Evolutionary conservation across 2,797 vertebrate genomes (phyloP).

Genomic region (Lagorchestes hirsutus): DNA sequence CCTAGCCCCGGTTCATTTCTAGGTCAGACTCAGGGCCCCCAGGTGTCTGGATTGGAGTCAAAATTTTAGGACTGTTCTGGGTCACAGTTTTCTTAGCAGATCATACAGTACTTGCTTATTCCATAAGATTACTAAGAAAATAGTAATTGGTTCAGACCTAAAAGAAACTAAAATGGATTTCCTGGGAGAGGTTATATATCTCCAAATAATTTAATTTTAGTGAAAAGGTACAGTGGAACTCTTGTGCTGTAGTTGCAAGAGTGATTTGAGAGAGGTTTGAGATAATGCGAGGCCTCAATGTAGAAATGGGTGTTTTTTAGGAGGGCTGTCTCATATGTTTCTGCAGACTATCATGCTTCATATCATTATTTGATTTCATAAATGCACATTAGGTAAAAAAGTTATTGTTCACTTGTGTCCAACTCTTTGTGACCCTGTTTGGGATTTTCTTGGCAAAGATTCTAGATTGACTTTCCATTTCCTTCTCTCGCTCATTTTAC

Average conservation of each 20-base stretch:
- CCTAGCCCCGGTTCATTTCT: background rate
- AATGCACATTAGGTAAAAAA: background rate
- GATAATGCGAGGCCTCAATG: background rate
- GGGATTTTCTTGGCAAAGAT: background rate
- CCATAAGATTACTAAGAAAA: background rate
- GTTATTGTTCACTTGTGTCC: background rate
- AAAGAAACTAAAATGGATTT: background rate
- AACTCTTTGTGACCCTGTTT: background rate
- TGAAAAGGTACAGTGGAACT: background rate
- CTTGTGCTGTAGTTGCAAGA: background rate
- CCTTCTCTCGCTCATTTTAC: background rate
- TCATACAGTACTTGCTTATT: background rate
- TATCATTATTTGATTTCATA: background rate
- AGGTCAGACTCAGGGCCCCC: rapidly evolving
- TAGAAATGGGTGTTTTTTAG: background rate
- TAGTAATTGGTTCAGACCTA: background rate
- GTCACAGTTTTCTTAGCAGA: background rate
- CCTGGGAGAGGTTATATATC: background rate
- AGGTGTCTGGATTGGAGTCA: background rate
- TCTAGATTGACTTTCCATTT: background rate
- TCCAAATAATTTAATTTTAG: background rate
- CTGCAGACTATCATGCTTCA: background rate
- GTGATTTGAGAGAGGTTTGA: background rate
- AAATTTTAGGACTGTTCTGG: background rate
- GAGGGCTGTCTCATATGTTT: background rate